Evolutionary conservation across 1,140 invertebrate genomes (phyloP), one percentile per base, ranked within the genome.

Genomic region (Batillaria attramentaria): DNA sequence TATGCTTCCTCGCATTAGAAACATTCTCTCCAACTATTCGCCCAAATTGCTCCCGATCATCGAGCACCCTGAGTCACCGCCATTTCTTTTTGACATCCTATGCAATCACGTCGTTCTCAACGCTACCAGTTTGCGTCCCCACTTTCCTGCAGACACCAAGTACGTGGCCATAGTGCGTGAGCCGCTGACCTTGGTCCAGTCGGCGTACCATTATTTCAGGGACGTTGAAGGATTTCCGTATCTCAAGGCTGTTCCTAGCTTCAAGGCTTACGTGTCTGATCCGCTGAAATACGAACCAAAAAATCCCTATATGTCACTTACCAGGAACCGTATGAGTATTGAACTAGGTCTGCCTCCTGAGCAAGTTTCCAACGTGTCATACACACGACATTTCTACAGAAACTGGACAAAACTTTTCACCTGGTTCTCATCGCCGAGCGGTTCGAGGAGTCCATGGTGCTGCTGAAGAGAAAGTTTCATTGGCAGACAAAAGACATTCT

Each of bases 401-500:
- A 78, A 0, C 54, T 86, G 24, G 79, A 80, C 2, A 54, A 79
- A 1, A 77, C 80, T 18, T 93, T 93, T 83, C 87, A 91, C 79
- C 84, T 93, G 6, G 89, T 93, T 20, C 87, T 93, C 88, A 89
- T 93, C 18, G 86, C 91, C 0, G 93, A 93, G 81, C 87, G 91
- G 78, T 91, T 93, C 83, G 92, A 93, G 72, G 92, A 92, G 80
- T 93, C 92, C 1, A 80, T 93, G 46, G 86, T 93, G 62, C 84
- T 93, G 1, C 81, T 93, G 65, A 87, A 86, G 66, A 83, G 92
- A 76, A 74, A 90, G 3, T 87, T 93, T 33, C 90, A 90, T 65
- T 93, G 93, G 93, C 83, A 91, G 10, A 79, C 91, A 13, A 87
- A 90, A 50, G 89, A 92, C 74, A 86, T 93, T 5, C 72, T 91